Evolutionary conservation across 2,888 invertebrate species (phyloP).

Genomic region (Clusia tigrina): DNA sequence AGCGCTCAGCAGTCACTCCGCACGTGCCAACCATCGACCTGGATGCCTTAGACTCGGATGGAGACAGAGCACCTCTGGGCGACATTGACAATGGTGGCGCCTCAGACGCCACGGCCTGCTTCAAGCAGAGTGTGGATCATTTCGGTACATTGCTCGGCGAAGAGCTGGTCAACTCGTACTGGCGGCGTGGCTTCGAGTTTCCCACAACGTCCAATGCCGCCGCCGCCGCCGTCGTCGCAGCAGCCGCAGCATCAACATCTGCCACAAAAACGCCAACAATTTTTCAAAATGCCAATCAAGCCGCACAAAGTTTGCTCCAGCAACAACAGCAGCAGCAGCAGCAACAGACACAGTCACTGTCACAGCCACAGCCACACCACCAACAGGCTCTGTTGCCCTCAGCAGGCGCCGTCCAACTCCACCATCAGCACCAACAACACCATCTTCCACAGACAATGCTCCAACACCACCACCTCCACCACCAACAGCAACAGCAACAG

Average conservation of each 20-base stretch:
- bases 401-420: constrained; percentile 13
- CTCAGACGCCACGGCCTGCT: constrained; percentile 26
- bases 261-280: constrained; percentile 57
- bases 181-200: constrained; percentile 75
- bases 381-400: constrained; percentile 26
- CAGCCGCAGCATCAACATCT: constrained; percentile 48
- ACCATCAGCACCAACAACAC: constrained; percentile 31
- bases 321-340: constrained; percentile 16
- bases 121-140: constrained; percentile 69
- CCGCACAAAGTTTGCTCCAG: constrained; percentile 33
- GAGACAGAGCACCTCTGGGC: constrained; percentile 10
- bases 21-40: constrained; percentile 35
- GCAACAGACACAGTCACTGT: too few species aligned
- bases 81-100: constrained; percentile 19
- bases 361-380: constrained; percentile 57
- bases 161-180: constrained; percentile 79
- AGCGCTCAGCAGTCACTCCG: neutral
- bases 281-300: constrained; percentile 54
- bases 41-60: constrained; percentile 31
- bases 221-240: constrained; percentile 33
- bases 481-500: constrained; percentile 41
- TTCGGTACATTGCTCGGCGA: constrained; percentile 81
- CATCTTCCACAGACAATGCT: constrained; percentile 26
- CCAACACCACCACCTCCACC: constrained; percentile 38
- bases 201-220: constrained; percentile 51